Conservation (phyloP, 2,797 vertebrate genomes). For the Chaenodraco wilsoni region DNA sequence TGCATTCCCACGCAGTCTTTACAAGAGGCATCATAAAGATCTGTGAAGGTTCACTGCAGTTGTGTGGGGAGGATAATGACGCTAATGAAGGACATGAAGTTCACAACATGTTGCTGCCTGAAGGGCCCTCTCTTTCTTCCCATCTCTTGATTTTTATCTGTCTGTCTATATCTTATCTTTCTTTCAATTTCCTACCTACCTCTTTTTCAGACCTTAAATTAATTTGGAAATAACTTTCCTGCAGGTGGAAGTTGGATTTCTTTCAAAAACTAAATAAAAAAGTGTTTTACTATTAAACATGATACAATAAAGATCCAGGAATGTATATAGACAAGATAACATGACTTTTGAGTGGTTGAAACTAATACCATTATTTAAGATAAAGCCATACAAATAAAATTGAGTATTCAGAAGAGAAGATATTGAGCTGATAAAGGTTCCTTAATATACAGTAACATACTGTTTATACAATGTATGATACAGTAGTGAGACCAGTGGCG, state of each 20-base stretch:
- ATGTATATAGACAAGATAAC: no score
- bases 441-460: neutral
- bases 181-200: no score
- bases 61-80: neutral
- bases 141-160: neutral
- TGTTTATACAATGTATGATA: neutral
- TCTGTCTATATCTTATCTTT: conserved; percentile 9
- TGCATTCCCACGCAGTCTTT: neutral
- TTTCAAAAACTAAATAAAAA: no score
- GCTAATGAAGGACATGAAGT: neutral
- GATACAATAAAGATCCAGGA: no score
- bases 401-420: no score
- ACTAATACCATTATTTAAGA: no score
- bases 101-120: neutral
- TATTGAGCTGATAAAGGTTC: neutral
- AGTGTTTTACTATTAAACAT: no score
- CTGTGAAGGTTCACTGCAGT: neutral
- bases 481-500: neutral
- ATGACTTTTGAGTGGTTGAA: no score
- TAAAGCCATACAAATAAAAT: no score
- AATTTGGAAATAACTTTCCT: conserved; percentile 10
- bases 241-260: no score
- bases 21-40: neutral
- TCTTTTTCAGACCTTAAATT: neutral
- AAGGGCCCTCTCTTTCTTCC: neutral